These are phyloP conservation scores for Aptenodytes patagonicus DNA, from an alignment of 2,113 vertebrate species.

Conservation along the genomic window DNA sequence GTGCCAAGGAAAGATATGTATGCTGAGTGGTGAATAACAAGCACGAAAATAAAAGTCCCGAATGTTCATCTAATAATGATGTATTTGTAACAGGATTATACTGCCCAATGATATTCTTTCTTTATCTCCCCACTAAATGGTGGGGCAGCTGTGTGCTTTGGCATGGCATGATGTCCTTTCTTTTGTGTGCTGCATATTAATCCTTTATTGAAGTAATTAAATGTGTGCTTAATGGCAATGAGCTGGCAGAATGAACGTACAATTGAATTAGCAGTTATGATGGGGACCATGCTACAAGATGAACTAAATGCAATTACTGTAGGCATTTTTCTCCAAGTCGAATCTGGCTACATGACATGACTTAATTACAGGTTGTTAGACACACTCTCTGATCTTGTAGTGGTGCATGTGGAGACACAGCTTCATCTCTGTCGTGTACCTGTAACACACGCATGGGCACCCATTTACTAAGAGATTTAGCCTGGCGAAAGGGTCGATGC, in stretches of 20 bases:
- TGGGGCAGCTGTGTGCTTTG: slow-evolving; percentile 88
- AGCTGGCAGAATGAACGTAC: slow-evolving; percentile 91
- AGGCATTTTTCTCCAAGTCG: slow-evolving; percentile 80
- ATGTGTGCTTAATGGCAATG: slow-evolving; percentile 92
- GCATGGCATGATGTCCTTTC: slow-evolving; percentile 75
- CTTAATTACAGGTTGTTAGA: slow-evolving; percentile 94
- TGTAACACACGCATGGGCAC: rapidly evolving
- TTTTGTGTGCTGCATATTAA: slow-evolving; percentile 97
- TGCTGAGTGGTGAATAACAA: slow-evolving; percentile 77
- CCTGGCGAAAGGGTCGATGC: background rate
- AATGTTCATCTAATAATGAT: slow-evolving; percentile 90
- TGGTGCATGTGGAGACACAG: slow-evolving; percentile 4
- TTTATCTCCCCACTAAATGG: slow-evolving; percentile 83
- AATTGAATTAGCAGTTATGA: slow-evolving; percentile 99
- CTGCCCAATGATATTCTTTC: slow-evolving; percentile 77
- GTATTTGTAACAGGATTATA: slow-evolving; percentile 82
- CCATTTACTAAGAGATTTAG: background rate
- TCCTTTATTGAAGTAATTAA: slow-evolving; percentile 98
- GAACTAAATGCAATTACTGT: slow-evolving; percentile 96
- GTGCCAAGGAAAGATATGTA: slow-evolving; percentile 70
- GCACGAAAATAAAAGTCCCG: slow-evolving; percentile 80
- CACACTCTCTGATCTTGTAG: slow-evolving; percentile 79
- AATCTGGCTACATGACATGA: slow-evolving; percentile 86
- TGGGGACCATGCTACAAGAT: slow-evolving; percentile 88
- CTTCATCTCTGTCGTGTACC: background rate